Base-by-base conservation (phyloP, 2,113 vertebrate species). In the Paratilapia polleni region DNA sequence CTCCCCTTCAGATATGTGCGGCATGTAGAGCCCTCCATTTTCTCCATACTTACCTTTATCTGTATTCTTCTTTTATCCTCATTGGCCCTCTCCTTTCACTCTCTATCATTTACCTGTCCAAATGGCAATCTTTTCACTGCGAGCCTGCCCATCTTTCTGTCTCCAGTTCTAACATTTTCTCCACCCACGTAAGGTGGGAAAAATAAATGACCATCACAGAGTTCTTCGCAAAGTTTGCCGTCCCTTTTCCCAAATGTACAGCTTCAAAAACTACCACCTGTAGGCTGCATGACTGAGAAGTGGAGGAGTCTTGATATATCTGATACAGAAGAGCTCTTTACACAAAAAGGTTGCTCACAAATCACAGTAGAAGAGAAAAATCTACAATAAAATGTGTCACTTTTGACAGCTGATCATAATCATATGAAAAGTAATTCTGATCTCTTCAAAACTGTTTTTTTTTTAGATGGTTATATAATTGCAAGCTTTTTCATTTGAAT, bases 71-170 rank as follows among this genome's bases (percentile, higher is more conserved):
- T 83, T 86, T 85, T 58, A 60, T 75, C 61, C 77, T 68, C 81
- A 28, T 81, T 58, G 1, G 7, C 73, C 68, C 47, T 78, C 60
- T 84, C 60, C 73, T 61, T 75, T 77, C 56, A 4, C 66, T 87
- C 20, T 38, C 87, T 90, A 74, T 91, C 87, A 89, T 94, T 87
- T 90, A 86, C 87, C 86, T 87, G 87, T 88, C 88, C 79, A 85
- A 91, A 92, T 85, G 78, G 84, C 84, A 87, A 63, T 77, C 56
- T 79, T 80, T 86, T 85, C 86, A 63, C 77, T 56, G 58, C 10
- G n/a, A 84, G 41, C 84, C 79, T 77, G 80, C 43, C 74, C 15
- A 3, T 88, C 76, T 80, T 31, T 82, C 78, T 64, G 64, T 82
- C 77, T 87, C 83, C 85, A 68, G 70, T 77, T 58, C 87, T 78